Evolutionary conservation across 2,113 vertebrate genomes (phyloP), one percentile per base, ranked within the genome.

Genomic region (Pachypanchax playfairii): DNA sequence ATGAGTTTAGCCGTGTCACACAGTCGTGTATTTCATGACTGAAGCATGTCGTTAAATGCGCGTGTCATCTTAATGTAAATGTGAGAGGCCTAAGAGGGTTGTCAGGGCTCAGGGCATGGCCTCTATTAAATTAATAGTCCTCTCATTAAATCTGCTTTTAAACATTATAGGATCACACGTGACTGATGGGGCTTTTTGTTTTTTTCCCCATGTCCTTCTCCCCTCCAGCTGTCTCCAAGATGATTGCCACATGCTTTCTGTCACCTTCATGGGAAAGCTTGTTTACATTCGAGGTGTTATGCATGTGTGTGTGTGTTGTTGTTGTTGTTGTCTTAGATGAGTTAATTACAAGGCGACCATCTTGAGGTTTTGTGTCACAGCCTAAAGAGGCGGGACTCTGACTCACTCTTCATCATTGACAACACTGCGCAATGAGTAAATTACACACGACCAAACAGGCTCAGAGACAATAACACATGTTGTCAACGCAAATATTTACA

Each of bases 361-460:
- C 58, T 53, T 9, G 11, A 73, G 70, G 50, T 65, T 61, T 64
- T n/a, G 54, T 63, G 55, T 66, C 12, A 47, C 24, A 64, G 74
- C 62, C 57, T 56, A 49, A 17, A 47, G 59, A 52, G 65, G 64
- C 52, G 14, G 69, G 63, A 73, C 67, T 25, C 41, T 88, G 86
- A 88, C 78, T 90, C 85, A 85, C 38, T 82, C 82, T 62, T 73
- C 60, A 46, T 82, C 51, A 62, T 52, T 57, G 77, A 71, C 83
- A 69, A 66, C 4, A 5, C 28, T 28, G 25, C 12, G 69, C 26
- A 11, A 57, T 57, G 49, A 55, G 65, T 47, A 80, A 84, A 87
- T 85, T 78, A 54, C 52, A 64, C 50, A 36, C 64, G 36, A 62
- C 69, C 44, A 44, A 50, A 53, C 17, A 75, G 21, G 53, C 68